Conservation (phyloP, 2,888 invertebrate genomes). For the Priocnemis perturbator region DNA sequence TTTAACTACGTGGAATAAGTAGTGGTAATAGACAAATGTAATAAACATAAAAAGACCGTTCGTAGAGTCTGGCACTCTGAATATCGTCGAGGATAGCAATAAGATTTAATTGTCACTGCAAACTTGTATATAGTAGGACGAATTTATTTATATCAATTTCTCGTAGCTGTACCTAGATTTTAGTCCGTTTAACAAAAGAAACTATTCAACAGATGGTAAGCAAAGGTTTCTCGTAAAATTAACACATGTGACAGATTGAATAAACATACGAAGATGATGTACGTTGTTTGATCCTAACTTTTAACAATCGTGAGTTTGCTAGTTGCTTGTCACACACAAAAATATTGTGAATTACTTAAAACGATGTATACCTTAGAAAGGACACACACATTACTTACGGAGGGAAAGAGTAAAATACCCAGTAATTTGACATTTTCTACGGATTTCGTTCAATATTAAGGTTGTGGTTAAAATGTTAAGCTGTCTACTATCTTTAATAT, state of each 20-base stretch:
- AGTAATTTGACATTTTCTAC: too few relatives aligned
- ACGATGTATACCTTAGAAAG: neutral
- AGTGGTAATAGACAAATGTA: slow-evolving; percentile 3
- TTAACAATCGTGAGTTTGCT: neutral
- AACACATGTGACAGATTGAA: slow-evolving; percentile 33
- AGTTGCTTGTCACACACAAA: neutral
- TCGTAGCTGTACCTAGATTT: slow-evolving; percentile 6
- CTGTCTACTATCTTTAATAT: too few relatives aligned
- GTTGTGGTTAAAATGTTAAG: too few relatives aligned
- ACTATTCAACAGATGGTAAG: slow-evolving; percentile 4
- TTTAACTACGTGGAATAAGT: slow-evolving; percentile 3
- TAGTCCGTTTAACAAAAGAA: slow-evolving; percentile 4
- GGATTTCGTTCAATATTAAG: too few relatives aligned
- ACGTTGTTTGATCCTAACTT: slow-evolving; percentile 32
- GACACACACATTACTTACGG: neutral
- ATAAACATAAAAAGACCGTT: neutral
- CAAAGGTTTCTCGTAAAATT: neutral
- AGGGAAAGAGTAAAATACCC: too few relatives aligned
- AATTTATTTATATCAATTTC: slow-evolving; percentile 58
- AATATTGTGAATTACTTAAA: neutral
- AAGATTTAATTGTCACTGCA: slow-evolving; percentile 39
- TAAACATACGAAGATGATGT: slow-evolving; percentile 30
- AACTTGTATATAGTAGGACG: slow-evolving; percentile 48
- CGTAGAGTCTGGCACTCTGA: slow-evolving; percentile 53
- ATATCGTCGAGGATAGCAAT: slow-evolving; percentile 45